Conservation (phyloP, 2,888 invertebrate genomes). For the Sabatieria punctata region DNA sequence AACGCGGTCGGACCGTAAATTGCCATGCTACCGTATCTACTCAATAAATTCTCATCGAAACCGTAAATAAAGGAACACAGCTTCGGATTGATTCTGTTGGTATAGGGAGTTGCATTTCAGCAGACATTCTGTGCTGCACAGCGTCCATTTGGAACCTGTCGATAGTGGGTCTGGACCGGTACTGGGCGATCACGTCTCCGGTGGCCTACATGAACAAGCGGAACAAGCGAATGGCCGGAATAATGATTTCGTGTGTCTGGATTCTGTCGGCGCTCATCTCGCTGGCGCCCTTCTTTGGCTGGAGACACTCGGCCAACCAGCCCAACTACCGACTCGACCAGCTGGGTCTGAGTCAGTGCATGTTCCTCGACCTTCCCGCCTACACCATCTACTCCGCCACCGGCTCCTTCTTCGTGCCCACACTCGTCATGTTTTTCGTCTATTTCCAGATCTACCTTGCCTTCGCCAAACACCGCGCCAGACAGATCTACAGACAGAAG, state of each 20-base stretch:
- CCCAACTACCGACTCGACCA: slow-evolving; percentile 9
- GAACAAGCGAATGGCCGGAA: slow-evolving; percentile 29
- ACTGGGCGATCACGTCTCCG: slow-evolving; percentile 35
- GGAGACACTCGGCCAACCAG: slow-evolving; percentile 29
- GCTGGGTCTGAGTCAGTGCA: too few relatives aligned
- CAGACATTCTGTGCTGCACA: slow-evolving; percentile 38
- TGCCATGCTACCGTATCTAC: too few relatives aligned
- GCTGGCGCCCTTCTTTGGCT: slow-evolving; percentile 38
- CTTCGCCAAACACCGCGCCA: slow-evolving; percentile 32
- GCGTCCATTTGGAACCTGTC: slow-evolving; percentile 39
- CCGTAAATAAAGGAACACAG: too few relatives aligned
- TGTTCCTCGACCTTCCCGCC: slow-evolving; percentile 29
- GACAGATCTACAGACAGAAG: slow-evolving; percentile 32
- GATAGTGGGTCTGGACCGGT: slow-evolving; percentile 38
- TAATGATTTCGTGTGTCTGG: slow-evolving; percentile 37
- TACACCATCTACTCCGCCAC: slow-evolving; percentile 38
- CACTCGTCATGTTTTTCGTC: slow-evolving; percentile 97
- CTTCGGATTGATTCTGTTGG: too few relatives aligned
- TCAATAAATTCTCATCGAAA: too few relatives aligned
- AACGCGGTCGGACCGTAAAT: too few relatives aligned
- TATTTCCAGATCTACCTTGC: slow-evolving; percentile 78
- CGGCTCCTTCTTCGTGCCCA: slow-evolving; percentile 94
- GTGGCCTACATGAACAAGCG: slow-evolving; percentile 35
- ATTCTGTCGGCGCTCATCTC: slow-evolving; percentile 34
- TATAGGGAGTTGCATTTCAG: too few relatives aligned